Percentiles rank a stretch among this genome's conserved stretches.
These are phyloP conservation scores for Porites rus DNA, from an alignment of 92 coral and sea anemone species.

Conservation along the genomic window DNA sequence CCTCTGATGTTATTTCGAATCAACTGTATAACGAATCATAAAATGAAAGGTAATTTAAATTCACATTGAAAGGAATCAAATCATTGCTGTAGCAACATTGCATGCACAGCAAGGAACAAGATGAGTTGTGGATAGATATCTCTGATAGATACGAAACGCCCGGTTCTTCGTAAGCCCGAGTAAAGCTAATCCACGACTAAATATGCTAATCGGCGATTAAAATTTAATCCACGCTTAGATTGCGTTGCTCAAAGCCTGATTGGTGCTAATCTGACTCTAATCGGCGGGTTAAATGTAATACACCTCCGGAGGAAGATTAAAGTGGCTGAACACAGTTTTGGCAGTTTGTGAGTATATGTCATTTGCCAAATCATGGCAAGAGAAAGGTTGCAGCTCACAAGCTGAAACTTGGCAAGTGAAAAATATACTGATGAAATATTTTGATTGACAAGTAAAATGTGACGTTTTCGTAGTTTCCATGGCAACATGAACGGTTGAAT, in stretches of 20 bases:
- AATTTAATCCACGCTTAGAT: conserved; percentile 7
- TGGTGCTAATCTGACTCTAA: not conserved
- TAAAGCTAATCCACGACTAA: conserved; percentile 26
- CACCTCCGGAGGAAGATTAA: conserved; percentile 18
- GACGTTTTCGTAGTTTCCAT: too few species aligned
- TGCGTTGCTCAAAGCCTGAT: conserved; percentile 19
- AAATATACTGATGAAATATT: too few species aligned
- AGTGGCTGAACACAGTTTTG: too few species aligned
- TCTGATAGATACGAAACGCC: not conserved
- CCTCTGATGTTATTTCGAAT: conserved; percentile 90
- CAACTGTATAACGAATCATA: conserved; percentile 53
- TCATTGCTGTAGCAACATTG: too few species aligned
- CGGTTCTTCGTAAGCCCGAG: conserved; percentile 17
- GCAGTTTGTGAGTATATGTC: too few species aligned
- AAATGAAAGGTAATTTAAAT: too few species aligned
- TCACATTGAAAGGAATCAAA: not conserved
- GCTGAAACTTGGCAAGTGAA: too few species aligned
- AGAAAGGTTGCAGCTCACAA: too few species aligned
- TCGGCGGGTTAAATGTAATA: conserved; percentile 17
- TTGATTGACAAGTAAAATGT: too few species aligned
- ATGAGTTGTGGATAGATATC: not conserved
- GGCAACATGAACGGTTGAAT: too few species aligned
- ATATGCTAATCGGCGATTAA: conserved; percentile 7
- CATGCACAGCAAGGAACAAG: not conserved
- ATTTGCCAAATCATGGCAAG: too few species aligned